Conservation (phyloP, 2,888 invertebrate species). For the Nomada goodeniana region DNA sequence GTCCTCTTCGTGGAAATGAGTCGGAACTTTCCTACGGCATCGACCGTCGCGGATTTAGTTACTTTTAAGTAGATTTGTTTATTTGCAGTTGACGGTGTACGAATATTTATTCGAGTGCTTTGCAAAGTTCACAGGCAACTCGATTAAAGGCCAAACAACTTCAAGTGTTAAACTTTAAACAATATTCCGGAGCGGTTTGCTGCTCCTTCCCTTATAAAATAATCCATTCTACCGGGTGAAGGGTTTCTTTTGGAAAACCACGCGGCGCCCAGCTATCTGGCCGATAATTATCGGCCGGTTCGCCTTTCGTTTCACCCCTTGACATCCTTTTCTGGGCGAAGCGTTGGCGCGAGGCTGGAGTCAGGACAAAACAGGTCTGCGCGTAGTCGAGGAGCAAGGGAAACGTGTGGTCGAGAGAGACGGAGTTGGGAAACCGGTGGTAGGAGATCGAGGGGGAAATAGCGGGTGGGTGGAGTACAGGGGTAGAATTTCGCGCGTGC, state of each 20-base stretch:
- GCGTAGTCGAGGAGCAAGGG: slow-evolving; percentile 32
- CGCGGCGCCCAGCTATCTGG: slow-evolving; percentile 34
- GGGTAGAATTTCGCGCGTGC: slow-evolving; percentile 83
- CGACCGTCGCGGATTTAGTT: neutral
- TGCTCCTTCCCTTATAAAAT: neutral
- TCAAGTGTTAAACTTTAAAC: neutral
- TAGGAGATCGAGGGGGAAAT: slow-evolving; percentile 38
- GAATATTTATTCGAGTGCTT: neutral
- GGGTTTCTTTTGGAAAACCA: slow-evolving; percentile 12
- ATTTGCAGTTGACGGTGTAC: neutral
- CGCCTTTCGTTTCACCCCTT: slow-evolving; percentile 61
- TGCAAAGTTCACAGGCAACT: neutral
- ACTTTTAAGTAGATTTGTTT: slow-evolving; percentile 22
- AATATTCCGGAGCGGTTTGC: neutral
- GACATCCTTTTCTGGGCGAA: slow-evolving; percentile 69
- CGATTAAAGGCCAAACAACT: neutral
- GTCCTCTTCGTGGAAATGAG: neutral
- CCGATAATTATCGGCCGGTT: slow-evolving; percentile 66
- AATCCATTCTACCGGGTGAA: neutral
- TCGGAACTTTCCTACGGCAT: neutral
- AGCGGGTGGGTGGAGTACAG: slow-evolving; percentile 63
- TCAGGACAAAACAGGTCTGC: slow-evolving; percentile 63
- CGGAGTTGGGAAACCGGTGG: slow-evolving; percentile 48
- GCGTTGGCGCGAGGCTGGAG: slow-evolving; percentile 50
- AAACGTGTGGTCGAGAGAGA: slow-evolving; percentile 28